These are phyloP conservation scores for Silurus glanis DNA, from an alignment of 2,113 vertebrate genomes.

Conservation along the genomic window DNA sequence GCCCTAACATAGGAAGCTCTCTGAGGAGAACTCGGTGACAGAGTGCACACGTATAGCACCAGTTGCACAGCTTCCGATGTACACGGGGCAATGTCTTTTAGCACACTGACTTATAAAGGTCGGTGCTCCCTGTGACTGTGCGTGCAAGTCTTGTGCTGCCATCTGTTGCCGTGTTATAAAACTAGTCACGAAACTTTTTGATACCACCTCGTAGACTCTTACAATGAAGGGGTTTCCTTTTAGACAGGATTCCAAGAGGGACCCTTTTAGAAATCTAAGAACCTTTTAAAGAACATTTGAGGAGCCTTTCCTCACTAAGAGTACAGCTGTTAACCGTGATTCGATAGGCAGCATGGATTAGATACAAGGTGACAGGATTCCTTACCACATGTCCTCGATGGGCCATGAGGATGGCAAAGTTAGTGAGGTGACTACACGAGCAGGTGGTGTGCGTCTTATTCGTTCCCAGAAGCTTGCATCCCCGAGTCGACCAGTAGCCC, in stretches of 20 bases:
- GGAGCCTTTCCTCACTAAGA: background rate
- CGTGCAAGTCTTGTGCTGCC: no score
- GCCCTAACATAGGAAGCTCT: no score
- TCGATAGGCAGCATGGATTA: background rate
- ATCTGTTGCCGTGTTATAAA: no score
- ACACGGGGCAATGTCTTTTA: no score
- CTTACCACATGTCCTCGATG: constrained; percentile 90
- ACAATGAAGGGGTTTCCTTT: background rate
- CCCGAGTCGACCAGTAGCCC: constrained; percentile 98
- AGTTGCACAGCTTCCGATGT: no score
- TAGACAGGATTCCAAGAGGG: background rate
- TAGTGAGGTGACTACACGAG: constrained; percentile 96
- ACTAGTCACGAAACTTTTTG: no score
- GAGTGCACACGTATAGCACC: no score
- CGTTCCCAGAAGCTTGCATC: constrained; percentile 92
- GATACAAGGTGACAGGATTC: constrained; percentile 42
- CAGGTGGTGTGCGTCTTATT: constrained; percentile 97
- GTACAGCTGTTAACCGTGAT: background rate
- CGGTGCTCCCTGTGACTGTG: no score
- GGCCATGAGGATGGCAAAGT: constrained; percentile 98
- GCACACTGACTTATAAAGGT: no score
- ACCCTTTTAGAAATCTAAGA: background rate
- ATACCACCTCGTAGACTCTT: background rate
- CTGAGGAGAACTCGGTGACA: no score
- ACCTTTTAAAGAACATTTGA: background rate